Conservation (phyloP, 2,113 vertebrate genomes). For the Lamprologus callipterus region DNA sequence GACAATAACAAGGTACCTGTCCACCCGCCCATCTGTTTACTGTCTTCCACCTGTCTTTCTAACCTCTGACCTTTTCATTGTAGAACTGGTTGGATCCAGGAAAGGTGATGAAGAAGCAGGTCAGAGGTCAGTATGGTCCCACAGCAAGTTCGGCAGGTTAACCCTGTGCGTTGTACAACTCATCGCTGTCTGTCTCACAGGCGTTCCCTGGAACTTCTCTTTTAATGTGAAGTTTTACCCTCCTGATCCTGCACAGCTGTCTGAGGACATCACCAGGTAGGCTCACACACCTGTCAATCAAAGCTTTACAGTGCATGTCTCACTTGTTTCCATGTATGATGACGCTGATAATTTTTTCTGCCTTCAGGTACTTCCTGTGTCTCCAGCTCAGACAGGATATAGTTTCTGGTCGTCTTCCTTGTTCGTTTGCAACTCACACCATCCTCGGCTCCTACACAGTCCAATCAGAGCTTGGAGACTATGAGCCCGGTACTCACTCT, state of each 20-base stretch:
- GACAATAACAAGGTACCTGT: constrained; percentile 51
- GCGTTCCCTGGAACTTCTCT: constrained; percentile 90
- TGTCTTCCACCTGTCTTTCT: background rate
- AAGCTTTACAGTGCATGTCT: background rate
- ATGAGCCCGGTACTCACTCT: constrained; percentile 66
- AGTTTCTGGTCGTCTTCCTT: constrained; percentile 86
- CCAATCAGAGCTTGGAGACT: constrained; percentile 94
- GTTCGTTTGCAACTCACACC: constrained; percentile 88
- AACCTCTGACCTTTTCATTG: background rate
- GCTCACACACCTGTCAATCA: background rate
- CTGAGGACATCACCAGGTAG: constrained; percentile 96
- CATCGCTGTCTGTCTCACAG: constrained; percentile 52
- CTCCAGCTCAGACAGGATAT: constrained; percentile 92
- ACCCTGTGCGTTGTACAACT: background rate
- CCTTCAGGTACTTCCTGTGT: constrained; percentile 91
- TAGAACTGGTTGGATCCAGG: constrained; percentile 97
- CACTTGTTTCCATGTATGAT: background rate
- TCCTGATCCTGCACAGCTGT: constrained; percentile 89
- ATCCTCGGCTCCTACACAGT: constrained; percentile 90
- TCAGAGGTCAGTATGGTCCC: constrained; percentile 76
- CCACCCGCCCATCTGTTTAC: background rate
- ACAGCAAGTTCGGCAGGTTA: background rate
- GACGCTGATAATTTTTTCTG: background rate
- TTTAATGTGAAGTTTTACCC: constrained; percentile 99
- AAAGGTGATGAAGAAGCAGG: constrained; percentile 97